A percentile compares a stretch with the other conserved stretches of the same genome.
Evolutionary conservation across 2,888 invertebrate species (phyloP).

Genomic region (Charanyca ferruginea): DNA sequence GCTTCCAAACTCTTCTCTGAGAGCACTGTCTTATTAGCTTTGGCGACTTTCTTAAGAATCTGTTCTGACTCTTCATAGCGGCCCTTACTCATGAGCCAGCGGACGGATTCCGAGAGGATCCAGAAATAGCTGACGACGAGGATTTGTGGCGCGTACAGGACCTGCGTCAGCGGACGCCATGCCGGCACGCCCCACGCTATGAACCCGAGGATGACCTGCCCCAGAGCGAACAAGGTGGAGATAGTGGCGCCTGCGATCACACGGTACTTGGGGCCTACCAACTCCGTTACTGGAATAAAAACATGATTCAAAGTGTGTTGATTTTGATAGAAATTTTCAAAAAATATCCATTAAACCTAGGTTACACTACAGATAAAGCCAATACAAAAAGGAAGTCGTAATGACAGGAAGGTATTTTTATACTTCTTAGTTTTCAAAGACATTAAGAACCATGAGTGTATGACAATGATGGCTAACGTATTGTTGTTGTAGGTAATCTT

Average conservation of each 20-base stretch:
- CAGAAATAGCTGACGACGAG: conserved; percentile 93
- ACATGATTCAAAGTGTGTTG: not conserved
- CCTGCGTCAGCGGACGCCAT: conserved; percentile 93
- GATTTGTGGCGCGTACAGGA: conserved; percentile 94
- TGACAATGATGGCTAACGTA: no score
- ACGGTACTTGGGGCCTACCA: conserved; percentile 94
- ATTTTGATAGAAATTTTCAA: not conserved
- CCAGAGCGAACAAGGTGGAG: conserved; percentile 94
- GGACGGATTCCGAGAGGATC: conserved; percentile 94
- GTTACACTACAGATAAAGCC: no score
- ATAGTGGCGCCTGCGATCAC: conserved; percentile 94
- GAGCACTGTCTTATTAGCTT: conserved; percentile 90
- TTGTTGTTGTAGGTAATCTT: no score
- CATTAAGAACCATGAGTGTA: no score
- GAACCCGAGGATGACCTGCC: conserved; percentile 93
- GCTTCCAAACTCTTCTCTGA: conserved; percentile 89
- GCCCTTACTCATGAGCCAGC: conserved; percentile 95
- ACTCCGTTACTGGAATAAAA: conserved; percentile 92
- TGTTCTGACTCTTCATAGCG: conserved; percentile 92
- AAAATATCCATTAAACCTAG: no score
- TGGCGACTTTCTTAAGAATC: conserved; percentile 92
- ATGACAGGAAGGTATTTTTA: no score
- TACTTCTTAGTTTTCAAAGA: no score
- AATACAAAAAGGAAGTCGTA: no score
- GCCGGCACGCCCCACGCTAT: conserved; percentile 93